These are phyloP conservation scores for Pseudois nayaur DNA, from an alignment of 2,113 vertebrate species.

Conservation along the genomic window DNA sequence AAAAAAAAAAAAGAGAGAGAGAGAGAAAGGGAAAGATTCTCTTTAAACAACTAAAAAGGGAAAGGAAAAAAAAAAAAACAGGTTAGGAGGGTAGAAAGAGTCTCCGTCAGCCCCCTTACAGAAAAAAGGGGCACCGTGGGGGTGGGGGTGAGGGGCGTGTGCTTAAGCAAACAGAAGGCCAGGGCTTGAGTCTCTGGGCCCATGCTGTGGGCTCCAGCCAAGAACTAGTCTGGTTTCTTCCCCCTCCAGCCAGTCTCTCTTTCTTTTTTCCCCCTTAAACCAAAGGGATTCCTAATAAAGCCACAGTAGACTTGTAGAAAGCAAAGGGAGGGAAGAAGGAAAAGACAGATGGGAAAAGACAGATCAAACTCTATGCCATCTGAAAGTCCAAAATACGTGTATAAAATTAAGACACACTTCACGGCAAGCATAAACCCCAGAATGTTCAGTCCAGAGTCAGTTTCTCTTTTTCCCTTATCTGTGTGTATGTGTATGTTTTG, in stretches of 20 bases:
- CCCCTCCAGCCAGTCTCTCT: constrained; percentile 59
- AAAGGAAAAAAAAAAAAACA: rapidly evolving
- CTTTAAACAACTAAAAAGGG: neutral
- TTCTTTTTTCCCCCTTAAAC: constrained; percentile 52
- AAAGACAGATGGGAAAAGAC: neutral
- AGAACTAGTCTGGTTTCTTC: constrained; percentile 54
- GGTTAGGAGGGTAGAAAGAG: neutral
- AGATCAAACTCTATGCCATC: neutral
- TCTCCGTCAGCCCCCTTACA: neutral
- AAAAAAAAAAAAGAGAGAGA: neutral
- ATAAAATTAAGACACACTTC: rapidly evolving
- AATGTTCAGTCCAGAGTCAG: neutral
- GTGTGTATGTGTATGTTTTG: rapidly evolving
- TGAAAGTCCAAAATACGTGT: neutral
- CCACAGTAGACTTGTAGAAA: neutral
- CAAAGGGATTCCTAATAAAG: constrained; percentile 81
- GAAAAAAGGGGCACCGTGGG: neutral
- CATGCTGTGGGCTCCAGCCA: constrained; percentile 73
- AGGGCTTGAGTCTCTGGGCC: constrained; percentile 63
- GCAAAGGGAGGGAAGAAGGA: neutral
- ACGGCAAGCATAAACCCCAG: neutral
- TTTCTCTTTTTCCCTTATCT: neutral
- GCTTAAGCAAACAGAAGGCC: constrained; percentile 82
- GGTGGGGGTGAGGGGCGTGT: neutral
- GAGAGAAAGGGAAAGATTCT: neutral